These are phyloP conservation scores for Pomatostomus ruficeps DNA, from an alignment of 2,113 vertebrate species.

Conservation along the genomic window DNA sequence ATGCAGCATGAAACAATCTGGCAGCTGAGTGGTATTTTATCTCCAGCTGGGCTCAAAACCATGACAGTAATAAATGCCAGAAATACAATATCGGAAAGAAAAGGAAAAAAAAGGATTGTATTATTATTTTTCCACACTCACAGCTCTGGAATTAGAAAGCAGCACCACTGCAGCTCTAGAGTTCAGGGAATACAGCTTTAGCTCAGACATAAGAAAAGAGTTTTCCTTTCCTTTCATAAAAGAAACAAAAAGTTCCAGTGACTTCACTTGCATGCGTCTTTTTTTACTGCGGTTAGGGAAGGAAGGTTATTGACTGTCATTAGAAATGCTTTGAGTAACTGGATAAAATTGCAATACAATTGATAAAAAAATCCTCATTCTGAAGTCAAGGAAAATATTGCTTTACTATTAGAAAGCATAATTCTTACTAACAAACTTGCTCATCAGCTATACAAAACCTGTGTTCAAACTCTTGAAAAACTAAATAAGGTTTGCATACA, in stretches of 20 bases:
- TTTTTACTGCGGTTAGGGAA: neutral
- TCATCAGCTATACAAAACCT: neutral
- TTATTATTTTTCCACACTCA: neutral
- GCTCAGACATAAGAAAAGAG: neutral
- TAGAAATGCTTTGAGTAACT: neutral
- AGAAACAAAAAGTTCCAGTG: neutral
- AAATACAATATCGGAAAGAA: neutral
- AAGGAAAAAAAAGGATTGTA: neutral
- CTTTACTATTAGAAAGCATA: neutral
- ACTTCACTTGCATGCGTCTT: neutral
- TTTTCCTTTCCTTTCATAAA: neutral
- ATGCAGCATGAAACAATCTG: neutral
- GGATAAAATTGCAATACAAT: neutral
- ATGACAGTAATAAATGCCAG: neutral
- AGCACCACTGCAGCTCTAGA: neutral
- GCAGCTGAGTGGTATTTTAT: neutral
- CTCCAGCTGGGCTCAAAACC: neutral
- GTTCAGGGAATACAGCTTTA: neutral
- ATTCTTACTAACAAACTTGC: neutral
- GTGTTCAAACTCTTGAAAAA: neutral
- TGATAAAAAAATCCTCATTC: neutral
- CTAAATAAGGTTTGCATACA: fast-evolving
- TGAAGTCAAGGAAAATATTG: neutral
- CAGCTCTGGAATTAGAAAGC: neutral
- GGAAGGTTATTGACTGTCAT: neutral